A percentile compares a stretch with the other conserved stretches of the same genome.
These are phyloP conservation scores for Heliconius congener DNA, from an alignment of 1,140 invertebrate genomes.

Conservation along the genomic window DNA sequence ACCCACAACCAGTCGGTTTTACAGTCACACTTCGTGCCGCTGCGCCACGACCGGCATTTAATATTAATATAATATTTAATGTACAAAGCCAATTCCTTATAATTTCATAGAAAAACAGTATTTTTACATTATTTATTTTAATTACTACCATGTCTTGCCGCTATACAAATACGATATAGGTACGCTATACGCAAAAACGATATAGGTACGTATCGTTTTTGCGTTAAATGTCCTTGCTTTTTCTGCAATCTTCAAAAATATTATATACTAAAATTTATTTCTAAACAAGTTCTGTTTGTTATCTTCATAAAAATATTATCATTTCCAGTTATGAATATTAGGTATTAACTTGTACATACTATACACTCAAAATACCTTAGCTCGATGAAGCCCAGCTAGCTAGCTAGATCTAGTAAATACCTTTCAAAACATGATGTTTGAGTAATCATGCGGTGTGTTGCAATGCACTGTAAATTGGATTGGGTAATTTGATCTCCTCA, in stretches of 20 bases:
- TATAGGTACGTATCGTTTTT: not conserved
- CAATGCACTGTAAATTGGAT: slow-evolving; percentile 8
- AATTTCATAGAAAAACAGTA: too few relatives aligned
- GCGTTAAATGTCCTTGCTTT: not conserved
- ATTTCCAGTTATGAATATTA: slow-evolving; percentile 8
- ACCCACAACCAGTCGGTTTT: too few relatives aligned
- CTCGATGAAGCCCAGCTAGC: not conserved
- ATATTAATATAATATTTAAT: too few relatives aligned
- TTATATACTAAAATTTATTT: not conserved
- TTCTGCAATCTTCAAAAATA: not conserved
- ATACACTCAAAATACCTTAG: not conserved
- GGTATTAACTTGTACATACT: not conserved
- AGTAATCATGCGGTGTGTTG: not conserved
- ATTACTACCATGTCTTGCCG: too few relatives aligned
- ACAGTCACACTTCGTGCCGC: too few relatives aligned
- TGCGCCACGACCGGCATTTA: too few relatives aligned
- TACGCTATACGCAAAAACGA: too few relatives aligned
- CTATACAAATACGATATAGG: not conserved
- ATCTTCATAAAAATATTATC: not conserved
- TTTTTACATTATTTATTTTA: too few relatives aligned
- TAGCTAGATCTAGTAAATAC: not conserved
- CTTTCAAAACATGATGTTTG: not conserved
- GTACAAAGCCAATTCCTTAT: too few relatives aligned
- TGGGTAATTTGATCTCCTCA: not conserved
- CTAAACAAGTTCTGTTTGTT: not conserved